Conservation (phyloP, 2,888 invertebrate genomes). For the Anaspis maculata region DNA sequence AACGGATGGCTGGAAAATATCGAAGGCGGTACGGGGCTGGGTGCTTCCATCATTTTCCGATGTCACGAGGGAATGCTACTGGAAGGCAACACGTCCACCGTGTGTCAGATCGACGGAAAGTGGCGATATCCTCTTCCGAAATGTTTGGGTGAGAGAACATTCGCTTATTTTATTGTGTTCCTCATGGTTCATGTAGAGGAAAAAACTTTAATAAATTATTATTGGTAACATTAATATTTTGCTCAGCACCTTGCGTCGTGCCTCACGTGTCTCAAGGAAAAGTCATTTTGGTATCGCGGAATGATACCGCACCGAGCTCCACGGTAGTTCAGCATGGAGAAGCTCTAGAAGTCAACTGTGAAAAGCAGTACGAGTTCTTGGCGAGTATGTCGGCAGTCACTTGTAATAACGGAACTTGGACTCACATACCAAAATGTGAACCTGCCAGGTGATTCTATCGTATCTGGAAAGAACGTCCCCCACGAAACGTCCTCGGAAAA, state of each 20-base stretch:
- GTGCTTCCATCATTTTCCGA: slow-evolving; percentile 86
- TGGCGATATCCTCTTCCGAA: slow-evolving; percentile 92
- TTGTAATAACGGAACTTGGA: slow-evolving; percentile 95
- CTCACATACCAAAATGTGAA: slow-evolving; percentile 78
- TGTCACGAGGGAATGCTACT: slow-evolving; percentile 89
- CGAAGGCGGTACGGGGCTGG: slow-evolving; percentile 80
- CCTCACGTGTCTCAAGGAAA: slow-evolving; percentile 77
- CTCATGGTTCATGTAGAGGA: too few species aligned
- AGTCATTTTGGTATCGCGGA: slow-evolving; percentile 54
- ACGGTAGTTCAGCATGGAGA: slow-evolving; percentile 64
- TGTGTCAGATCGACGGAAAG: slow-evolving; percentile 88
- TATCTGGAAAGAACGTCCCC: too few species aligned
- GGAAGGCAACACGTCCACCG: slow-evolving; percentile 79
- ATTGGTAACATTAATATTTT: too few species aligned
- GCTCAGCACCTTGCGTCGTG: slow-evolving; percentile 88
- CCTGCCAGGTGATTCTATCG: slow-evolving; percentile 76
- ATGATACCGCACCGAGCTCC: slow-evolving; percentile 44
- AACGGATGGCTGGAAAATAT: slow-evolving; percentile 94
- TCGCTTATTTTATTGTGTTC: slow-evolving; percentile 3
- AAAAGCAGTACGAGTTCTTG: slow-evolving; percentile 77
- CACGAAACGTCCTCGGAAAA: too few species aligned
- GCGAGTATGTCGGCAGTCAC: slow-evolving; percentile 66
- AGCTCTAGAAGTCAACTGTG: slow-evolving; percentile 68
- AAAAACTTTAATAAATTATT: too few species aligned
- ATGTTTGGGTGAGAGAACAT: slow-evolving; percentile 79